phyloP scores from a whole-genome alignment of 2,888 invertebrate species.

The Volucella inanis region DNA sequence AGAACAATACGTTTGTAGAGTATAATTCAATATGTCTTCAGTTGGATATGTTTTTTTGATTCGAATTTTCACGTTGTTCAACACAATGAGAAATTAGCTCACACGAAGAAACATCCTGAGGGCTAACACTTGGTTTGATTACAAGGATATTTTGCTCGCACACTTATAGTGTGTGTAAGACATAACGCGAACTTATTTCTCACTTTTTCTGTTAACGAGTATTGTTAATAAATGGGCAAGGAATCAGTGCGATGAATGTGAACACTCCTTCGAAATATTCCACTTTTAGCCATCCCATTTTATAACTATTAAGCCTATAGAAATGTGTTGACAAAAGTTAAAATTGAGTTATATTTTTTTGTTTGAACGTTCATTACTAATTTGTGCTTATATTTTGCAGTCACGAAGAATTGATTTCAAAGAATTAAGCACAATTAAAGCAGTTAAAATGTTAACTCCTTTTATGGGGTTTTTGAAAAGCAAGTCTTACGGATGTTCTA shows the following conservation, averaged over 20 bases:
- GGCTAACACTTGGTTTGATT: constrained; percentile 39
- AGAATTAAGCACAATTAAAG: no score
- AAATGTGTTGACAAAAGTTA: background rate
- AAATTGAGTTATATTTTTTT: background rate
- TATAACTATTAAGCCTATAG: constrained; percentile 2
- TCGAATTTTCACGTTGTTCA: constrained; percentile 9
- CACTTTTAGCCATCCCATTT: background rate
- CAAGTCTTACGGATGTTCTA: no score
- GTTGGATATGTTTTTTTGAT: constrained; percentile 5
- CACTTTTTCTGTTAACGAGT: constrained; percentile 4
- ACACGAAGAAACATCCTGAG: constrained; percentile 23
- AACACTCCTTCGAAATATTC: constrained; percentile 24
- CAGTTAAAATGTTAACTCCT: no score
- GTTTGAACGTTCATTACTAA: no score
- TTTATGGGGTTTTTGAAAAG: no score
- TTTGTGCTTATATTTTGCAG: background rate
- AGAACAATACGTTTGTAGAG: constrained; percentile 4
- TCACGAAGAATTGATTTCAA: background rate
- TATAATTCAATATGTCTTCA: constrained; percentile 24
- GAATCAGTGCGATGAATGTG: background rate
- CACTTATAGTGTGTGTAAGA: constrained; percentile 33
- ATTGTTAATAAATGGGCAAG: constrained; percentile 5
- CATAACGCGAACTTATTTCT: background rate
- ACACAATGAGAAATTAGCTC: constrained; percentile 28
- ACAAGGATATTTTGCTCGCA: constrained; percentile 19